Evolutionary conservation across 2,113 vertebrate species (phyloP), one percentile per base, ranked within the genome.

Genomic region (Halcyon malimbica): DNA sequence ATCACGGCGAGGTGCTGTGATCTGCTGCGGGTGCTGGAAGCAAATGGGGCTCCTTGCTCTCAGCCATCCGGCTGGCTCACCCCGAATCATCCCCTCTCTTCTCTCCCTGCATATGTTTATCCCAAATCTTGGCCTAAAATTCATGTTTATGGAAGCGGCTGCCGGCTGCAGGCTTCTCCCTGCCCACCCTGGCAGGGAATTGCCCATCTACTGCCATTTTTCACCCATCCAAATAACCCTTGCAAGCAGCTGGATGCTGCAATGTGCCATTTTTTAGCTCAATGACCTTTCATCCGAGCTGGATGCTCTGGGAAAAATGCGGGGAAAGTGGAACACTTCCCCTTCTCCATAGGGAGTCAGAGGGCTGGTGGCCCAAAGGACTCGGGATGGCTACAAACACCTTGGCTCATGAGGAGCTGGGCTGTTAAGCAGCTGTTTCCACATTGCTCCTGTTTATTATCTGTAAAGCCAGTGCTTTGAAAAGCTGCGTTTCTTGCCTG

Each of bases 331-430:
- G 48, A 64, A 78, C 92, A 31, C 50, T 37, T 56, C 31, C 60
- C 35, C 50, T 62, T 35, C 21, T 33, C 33, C 4, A 0, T 12
- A n/a, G 46, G 44, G 29, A 89, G 86, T 9, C 5, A 9, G 16
- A 33, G 29, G 15, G 20, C 26, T 91, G 20, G 9, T 56, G 33
- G 29, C 44, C 37, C 2, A 0, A 50, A 56, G 59, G 25, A 7
- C 12, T 71, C 0, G 2, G 39, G 82, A 20, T 35, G 35, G 35
- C 50, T 29, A 11, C 28, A 35, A 67, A 35, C 8, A 14, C 11
- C 56, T 35, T 4, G 1, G 25, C 29, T 88, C 1, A 0, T 0
- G 10, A 29, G 59, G 59, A 73, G 20, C 33, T 0, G 4, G 73
- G 73, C 54, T 81, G 23, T 54, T 41, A 7, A 46, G 69, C 0